Conservation (phyloP, 2,113 vertebrate genomes). For the Falco punctatus region DNA sequence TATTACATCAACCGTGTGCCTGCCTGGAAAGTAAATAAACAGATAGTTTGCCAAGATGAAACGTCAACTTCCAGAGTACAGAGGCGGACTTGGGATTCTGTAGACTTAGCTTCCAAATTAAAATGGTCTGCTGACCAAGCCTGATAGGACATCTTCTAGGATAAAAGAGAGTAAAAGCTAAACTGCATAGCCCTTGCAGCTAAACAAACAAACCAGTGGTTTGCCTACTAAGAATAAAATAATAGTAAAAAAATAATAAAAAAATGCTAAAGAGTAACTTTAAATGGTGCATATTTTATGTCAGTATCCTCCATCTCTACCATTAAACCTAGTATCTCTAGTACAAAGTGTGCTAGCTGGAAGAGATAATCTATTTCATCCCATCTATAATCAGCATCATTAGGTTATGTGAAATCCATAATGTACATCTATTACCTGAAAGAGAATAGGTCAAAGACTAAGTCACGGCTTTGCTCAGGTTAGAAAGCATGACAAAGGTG, state of each 20-base stretch:
- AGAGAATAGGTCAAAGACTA: background rate
- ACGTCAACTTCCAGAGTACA: background rate
- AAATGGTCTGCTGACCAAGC: background rate
- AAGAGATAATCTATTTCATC: background rate
- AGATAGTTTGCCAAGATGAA: background rate
- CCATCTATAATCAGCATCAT: background rate
- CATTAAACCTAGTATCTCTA: background rate
- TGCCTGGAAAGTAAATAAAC: constrained; percentile 11
- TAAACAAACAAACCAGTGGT: background rate
- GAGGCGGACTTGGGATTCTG: background rate
- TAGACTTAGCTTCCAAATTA: background rate
- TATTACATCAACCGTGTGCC: background rate
- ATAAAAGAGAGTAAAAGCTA: background rate
- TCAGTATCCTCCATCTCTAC: background rate
- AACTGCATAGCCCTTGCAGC: background rate
- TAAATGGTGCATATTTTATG: background rate
- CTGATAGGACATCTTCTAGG: background rate
- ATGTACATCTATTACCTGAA: background rate
- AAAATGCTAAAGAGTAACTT: background rate
- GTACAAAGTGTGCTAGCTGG: background rate
- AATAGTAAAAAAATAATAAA: background rate
- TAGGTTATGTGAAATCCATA: background rate
- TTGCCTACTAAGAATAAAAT: background rate
- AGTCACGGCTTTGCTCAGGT: background rate
- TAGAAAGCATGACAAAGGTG: background rate